phyloP scores from a whole-genome alignment of 2,888 invertebrate species.

The Caenorhabditis virilis region DNA sequence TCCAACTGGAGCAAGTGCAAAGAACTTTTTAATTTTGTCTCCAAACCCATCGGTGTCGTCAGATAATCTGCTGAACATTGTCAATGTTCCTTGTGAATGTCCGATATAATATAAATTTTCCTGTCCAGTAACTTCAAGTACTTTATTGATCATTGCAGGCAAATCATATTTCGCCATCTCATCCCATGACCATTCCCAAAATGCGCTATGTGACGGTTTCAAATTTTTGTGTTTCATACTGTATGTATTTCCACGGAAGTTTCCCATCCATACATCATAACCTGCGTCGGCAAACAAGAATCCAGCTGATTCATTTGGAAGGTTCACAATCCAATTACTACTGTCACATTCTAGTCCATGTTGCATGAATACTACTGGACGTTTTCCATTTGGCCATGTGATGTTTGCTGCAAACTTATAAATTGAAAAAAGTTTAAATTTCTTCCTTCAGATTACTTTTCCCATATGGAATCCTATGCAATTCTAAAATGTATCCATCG shows the following conservation, averaged over 20 bases:
- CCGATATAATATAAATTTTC: conserved; percentile 80
- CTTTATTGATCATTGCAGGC: conserved; percentile 80
- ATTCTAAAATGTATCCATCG: conserved; percentile 82
- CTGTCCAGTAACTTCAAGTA: conserved; percentile 74
- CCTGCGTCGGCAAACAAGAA: conserved; percentile 71
- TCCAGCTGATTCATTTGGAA: conserved; percentile 49
- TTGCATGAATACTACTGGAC: conserved; percentile 75
- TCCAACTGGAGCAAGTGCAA: conserved; percentile 67
- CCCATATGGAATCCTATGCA: conserved; percentile 80
- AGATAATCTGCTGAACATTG: conserved; percentile 61
- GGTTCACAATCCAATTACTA: conserved; percentile 57
- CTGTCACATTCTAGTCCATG: conserved; percentile 76
- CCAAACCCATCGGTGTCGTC: conserved; percentile 44
- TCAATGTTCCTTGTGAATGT: conserved; percentile 78
- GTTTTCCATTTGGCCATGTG: conserved; percentile 34
- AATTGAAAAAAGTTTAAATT: background rate
- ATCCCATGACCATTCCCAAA: conserved; percentile 73
- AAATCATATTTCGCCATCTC: conserved; percentile 85
- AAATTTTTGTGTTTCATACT: conserved; percentile 71
- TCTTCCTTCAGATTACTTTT: conserved; percentile 51
- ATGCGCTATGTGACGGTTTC: conserved; percentile 42
- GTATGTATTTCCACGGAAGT: conserved; percentile 82
- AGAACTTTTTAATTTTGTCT: conserved; percentile 67
- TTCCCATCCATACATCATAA: conserved; percentile 81
- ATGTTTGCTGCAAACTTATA: conserved; percentile 28